Evolutionary conservation across 2,113 vertebrate genomes (phyloP).

Genomic region (Ia io): DNA sequence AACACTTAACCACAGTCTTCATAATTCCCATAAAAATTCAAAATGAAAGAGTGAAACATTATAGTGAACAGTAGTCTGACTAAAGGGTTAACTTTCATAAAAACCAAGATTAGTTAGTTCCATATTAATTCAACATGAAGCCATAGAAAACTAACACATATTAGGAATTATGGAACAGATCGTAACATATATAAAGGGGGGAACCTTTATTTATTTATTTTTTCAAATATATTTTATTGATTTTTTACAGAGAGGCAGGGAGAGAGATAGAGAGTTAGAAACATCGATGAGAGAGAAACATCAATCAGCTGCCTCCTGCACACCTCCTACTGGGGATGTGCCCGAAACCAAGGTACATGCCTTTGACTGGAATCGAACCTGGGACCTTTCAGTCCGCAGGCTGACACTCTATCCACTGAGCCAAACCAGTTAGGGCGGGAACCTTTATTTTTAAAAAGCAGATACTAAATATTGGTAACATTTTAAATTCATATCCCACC

Average conservation of each 20-base stretch:
- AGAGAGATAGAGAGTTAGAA: too few relatives aligned
- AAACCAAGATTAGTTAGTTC: constrained; percentile 25
- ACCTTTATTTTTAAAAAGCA: not conserved
- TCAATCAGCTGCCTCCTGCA: too few relatives aligned
- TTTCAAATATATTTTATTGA: too few relatives aligned
- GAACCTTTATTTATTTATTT: not conserved
- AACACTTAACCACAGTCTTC: constrained; percentile 25
- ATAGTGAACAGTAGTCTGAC: not conserved
- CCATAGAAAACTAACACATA: constrained; percentile 29
- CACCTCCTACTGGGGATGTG: too few relatives aligned
- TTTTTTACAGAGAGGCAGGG: too few relatives aligned
- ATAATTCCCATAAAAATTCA: constrained; percentile 1
- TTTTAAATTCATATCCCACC: constrained; percentile 47
- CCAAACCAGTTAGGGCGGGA: not conserved
- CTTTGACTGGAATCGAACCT: too few relatives aligned
- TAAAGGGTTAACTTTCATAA: not conserved
- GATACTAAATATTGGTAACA: not conserved
- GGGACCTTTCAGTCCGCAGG: too few relatives aligned
- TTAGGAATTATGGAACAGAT: not conserved
- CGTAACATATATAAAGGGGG: not conserved
- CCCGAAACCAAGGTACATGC: too few relatives aligned
- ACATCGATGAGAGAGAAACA: too few relatives aligned
- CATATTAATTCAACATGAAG: constrained; percentile 41
- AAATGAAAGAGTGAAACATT: constrained; percentile 32
- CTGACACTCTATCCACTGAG: too few relatives aligned